Evolutionary conservation across 30 jellyfish, hydroid and myxozoan genomes (phyloP), one percentile per base, ranked within the genome.

Genomic region (Aurelia aurita): DNA sequence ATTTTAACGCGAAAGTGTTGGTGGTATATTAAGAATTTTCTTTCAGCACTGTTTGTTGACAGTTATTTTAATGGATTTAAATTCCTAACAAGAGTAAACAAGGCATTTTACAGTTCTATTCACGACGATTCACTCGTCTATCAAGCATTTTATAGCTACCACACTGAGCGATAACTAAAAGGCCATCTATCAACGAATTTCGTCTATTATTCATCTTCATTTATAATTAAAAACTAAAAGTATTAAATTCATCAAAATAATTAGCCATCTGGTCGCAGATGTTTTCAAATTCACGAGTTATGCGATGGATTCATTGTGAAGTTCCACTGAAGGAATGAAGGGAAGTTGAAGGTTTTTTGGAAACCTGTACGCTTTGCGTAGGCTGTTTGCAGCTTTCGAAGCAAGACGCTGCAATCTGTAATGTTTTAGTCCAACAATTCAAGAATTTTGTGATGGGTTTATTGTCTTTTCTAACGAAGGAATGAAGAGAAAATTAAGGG

Each of bases 191-290:
- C 13, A 16, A 5, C 29, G 29, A 55, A 55, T 55, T 22, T 19
- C 29, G 7, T 31, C 79, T 34, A 67, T 67, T 67, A 34, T 34
- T 10, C 58, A 25, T 18, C 11, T 22, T 67, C 79, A 34, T 67
- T 34, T 26, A 67, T 67, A 22, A 67, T 67, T 67, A 25, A 67
- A 16, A 35, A 12, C 53, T 67, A 25, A 26, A 67, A 67, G 79
- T 45, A 67, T 35, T 67, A 67, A 22, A 26, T 25, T 45, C 47
- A 11, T 28, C 53, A n/a, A 67, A 67, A 45, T 67, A 29, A 67
- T 67, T 13, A 67, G 26, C 47, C 79, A 67, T 31, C 47, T 67
- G 79, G 58, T 11, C 27, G 53, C 79, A 67, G 79, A 67, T 67
- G 79, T 45, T 67, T 29, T 29, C 16, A 67, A 18, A 22, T 26